Evolutionary conservation across 2,113 vertebrate species (phyloP), one percentile per base, ranked within the genome.

Genomic region (Varanus salvator): DNA sequence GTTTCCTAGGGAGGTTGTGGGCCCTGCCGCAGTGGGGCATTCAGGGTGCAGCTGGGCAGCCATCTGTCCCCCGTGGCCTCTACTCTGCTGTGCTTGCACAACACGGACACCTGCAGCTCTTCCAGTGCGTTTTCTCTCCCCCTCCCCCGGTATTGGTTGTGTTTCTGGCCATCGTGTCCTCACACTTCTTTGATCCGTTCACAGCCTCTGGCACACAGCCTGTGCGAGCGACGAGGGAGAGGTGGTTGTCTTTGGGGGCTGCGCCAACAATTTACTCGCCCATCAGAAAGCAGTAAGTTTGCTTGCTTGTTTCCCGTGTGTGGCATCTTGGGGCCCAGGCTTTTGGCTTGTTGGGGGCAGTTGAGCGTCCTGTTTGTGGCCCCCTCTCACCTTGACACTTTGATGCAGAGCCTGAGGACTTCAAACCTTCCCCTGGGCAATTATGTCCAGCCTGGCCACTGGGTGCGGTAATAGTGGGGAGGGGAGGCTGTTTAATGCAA

Each of bases 181-280:
- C 38, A 8, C 8, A 1, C 44, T 25, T 82, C 1, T 81, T 1
- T n/a, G 71, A 17, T 81, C 84, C 76, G 17, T 89, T 74, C 54
- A 11, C 74, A 99, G 99, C 94, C 95, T 99, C 90, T 99, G 99
- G 99, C 99, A 99, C 90, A 99, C 99, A 0, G 98, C 99, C 2
- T 99, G 98, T 91, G 95, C 97, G 0, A 99, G 98, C 25, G 97
- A 98, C 12, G 99, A 99, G 90, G 99, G 99, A 31, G 98, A 99
- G 95, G 98, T 99, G 66, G 98, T 99, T 90, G 98, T 99, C 91
- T 99, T 99, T 3, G 99, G 99, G 84, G 99, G 99, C n/a, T 99
- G 99, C 87, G 98, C 99, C 94, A 99, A 99, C 96, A 99, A 99
- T 94, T 95, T 99, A 1, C 96, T 99, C 50, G 98, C 98, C 87